phyloP scores from a whole-genome alignment of 2,113 vertebrate genomes.

The Neogobius melanostomus region DNA sequence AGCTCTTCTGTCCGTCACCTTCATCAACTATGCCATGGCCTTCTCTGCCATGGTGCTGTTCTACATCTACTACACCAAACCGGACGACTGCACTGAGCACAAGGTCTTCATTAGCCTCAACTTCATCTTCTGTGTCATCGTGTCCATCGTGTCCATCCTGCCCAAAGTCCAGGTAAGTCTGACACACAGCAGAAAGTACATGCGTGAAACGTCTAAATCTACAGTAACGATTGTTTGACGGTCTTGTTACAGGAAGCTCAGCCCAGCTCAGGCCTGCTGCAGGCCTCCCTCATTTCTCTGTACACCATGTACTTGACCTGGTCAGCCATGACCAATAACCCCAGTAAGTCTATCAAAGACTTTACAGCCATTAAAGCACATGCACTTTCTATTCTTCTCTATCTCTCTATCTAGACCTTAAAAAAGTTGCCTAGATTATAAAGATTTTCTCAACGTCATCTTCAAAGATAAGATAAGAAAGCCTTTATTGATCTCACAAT shows the following conservation, averaged over 20 bases:
- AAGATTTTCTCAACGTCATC: no score
- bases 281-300: constrained; percentile 87
- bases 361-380: not conserved
- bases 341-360: constrained; percentile 76
- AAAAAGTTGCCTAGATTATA: no score
- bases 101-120: constrained; percentile 92
- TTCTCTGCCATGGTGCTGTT: constrained; percentile 75
- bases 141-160: constrained; percentile 83
- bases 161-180: constrained; percentile 87
- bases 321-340: constrained; percentile 88
- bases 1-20: constrained; percentile 81
- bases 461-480: no score
- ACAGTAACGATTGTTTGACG: not conserved
- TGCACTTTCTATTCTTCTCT: not conserved
- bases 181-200: no score
- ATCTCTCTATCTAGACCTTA: not conserved
- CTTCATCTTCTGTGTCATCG: constrained; percentile 81
- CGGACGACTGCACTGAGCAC: constrained; percentile 79
- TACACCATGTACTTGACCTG: constrained; percentile 93
- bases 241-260: constrained; percentile 80
- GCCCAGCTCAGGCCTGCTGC: constrained; percentile 90
- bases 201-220: no score
- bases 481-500: no score
- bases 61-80: constrained; percentile 84
- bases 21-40: constrained; percentile 74